Conservation (phyloP, 2,797 vertebrate genomes). For the Antennarius maculatus region DNA sequence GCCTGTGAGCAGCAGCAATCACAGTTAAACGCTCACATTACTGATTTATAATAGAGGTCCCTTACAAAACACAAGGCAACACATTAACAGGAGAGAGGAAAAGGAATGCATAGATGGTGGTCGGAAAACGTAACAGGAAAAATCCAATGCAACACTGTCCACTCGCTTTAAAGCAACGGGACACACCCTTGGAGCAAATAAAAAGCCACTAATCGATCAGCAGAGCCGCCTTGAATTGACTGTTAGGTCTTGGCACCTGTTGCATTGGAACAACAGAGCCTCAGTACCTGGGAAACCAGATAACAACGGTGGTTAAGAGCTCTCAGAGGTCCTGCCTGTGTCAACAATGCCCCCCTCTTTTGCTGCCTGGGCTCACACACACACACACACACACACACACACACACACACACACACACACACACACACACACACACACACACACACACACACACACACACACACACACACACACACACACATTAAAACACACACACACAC, state of each 20-base stretch:
- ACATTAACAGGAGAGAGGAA: neutral
- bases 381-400: slow-evolving; percentile 15
- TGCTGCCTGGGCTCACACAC: slow-evolving; percentile 43
- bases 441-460: no score
- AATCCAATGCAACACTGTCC: neutral
- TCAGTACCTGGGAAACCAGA: slow-evolving; percentile 77
- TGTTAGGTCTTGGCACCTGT: slow-evolving; percentile 65
- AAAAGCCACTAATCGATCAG: slow-evolving; percentile 32
- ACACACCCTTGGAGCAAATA: slow-evolving; percentile 6
- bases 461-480: no score
- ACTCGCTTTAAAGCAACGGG: neutral
- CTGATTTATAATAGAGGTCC: neutral
- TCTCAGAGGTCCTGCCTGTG: slow-evolving; percentile 56
- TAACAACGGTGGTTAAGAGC: slow-evolving; percentile 65
- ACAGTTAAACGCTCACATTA: neutral
- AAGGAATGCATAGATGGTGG: neutral
- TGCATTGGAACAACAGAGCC: slow-evolving; percentile 63
- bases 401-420: neutral
- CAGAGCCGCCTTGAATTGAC: slow-evolving; percentile 19
- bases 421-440: no score
- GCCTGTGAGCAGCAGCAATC: neutral
- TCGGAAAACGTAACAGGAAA: neutral
- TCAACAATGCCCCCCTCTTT: slow-evolving; percentile 62
- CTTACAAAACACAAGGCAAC: neutral
- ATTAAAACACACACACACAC: neutral